A percentile compares a stretch with the other conserved stretches of the same genome.
These are phyloP conservation scores for Astreopora myriophthalma DNA, from an alignment of 64 coral and sea anemone genomes.

Conservation along the genomic window DNA sequence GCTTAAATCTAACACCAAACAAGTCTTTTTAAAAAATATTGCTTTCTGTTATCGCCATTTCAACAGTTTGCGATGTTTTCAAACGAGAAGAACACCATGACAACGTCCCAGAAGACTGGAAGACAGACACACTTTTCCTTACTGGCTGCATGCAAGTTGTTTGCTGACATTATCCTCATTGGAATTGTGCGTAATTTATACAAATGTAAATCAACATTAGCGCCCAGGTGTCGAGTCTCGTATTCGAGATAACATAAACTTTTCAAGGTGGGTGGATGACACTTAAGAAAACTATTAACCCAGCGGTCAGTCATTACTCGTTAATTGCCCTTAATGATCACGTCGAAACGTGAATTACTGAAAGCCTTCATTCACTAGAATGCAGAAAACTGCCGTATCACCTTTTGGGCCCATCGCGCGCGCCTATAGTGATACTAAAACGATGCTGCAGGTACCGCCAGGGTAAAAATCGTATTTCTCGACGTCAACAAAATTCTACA, in stretches of 20 bases:
- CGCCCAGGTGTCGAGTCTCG: neutral
- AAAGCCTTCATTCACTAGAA: neutral
- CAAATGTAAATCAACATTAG: neutral
- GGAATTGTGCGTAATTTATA: conserved; percentile 23
- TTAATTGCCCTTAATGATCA: neutral
- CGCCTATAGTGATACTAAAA: too few relatives aligned
- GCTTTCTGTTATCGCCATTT: neutral
- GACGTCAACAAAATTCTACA: neutral
- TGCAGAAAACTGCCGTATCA: neutral
- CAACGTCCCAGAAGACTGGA: too few relatives aligned
- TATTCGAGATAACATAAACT: neutral
- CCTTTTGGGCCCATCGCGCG: neutral
- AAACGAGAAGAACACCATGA: neutral
- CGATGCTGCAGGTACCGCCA: neutral
- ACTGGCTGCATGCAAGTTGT: neutral
- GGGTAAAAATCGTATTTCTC: neutral
- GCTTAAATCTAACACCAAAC: neutral
- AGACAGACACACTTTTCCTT: neutral
- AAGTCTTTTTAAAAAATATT: neutral
- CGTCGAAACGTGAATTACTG: neutral
- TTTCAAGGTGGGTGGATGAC: neutral
- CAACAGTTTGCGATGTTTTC: neutral
- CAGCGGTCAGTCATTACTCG: conserved; percentile 20
- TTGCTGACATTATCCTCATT: neutral
- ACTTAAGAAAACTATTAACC: neutral